Conservation (phyloP, 2,113 vertebrate genomes). For the Anarrhichthys ocellatus region DNA sequence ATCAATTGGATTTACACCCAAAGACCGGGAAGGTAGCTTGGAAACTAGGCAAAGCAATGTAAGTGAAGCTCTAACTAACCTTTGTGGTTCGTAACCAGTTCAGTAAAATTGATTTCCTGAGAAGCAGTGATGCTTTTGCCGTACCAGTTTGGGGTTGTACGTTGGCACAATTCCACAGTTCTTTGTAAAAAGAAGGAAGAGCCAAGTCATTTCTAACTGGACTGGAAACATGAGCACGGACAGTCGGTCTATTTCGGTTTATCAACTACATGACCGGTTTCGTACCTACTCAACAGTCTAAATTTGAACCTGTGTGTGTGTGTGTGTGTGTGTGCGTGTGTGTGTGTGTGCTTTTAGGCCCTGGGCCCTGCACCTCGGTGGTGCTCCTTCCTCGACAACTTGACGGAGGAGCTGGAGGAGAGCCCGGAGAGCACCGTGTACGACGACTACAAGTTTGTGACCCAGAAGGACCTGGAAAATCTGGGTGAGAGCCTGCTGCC, state of each 20-base stretch:
- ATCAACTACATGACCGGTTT: conserved; percentile 29
- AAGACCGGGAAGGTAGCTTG: neutral
- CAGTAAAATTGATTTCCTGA: neutral
- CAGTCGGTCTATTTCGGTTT: conserved; percentile 33
- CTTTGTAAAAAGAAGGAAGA: neutral
- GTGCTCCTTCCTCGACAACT: conserved; percentile 97
- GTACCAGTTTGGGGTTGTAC: neutral
- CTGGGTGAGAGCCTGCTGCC: conserved; percentile 84
- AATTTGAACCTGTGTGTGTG: conserved; percentile 15
- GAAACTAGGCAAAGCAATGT: neutral
- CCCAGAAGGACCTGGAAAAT: conserved; percentile 94
- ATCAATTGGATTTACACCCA: neutral
- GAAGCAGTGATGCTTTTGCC: neutral
- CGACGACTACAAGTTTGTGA: conserved; percentile 99
- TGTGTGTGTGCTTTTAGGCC: conserved; percentile 81
- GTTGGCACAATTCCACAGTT: neutral
- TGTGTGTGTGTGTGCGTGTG: neutral
- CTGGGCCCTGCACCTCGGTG: conserved; percentile 95
- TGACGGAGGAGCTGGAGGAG: conserved; percentile 97
- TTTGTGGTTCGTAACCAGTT: neutral
- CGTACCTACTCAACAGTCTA: conserved; percentile 24
- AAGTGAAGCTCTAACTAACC: neutral
- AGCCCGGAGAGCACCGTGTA: conserved; percentile 97
- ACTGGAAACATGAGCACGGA: conserved; percentile 11
- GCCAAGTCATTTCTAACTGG: neutral